phyloP scores from a whole-genome alignment of 2,888 invertebrate genomes.

The Suillia variegata region DNA sequence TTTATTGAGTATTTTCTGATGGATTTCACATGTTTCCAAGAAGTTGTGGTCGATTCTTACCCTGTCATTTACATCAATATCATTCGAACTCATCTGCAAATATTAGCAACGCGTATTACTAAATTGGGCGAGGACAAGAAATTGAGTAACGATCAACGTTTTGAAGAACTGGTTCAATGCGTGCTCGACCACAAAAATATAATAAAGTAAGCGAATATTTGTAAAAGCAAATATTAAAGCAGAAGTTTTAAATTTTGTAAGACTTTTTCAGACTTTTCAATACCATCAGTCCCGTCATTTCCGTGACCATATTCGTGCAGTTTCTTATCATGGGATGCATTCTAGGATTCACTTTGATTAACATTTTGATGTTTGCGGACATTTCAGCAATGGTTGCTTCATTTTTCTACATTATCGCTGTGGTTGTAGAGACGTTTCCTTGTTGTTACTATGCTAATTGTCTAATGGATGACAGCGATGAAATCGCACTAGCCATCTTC shows the following conservation, averaged over 20 bases:
- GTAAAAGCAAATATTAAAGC: too few species aligned
- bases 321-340: conserved; percentile 29
- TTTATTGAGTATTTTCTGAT: conserved; percentile 30
- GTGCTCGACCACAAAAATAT: conserved; percentile 23
- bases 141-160: conserved; percentile 3
- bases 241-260: not conserved
- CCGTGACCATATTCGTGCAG: conserved; percentile 32
- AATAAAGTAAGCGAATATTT: conserved; percentile 13
- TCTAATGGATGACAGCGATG: conserved; percentile 27
- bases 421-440: conserved; percentile 30
- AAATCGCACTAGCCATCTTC: conserved; percentile 28
- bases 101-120: conserved; percentile 26
- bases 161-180: conserved; percentile 18
- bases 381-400: conserved; percentile 27
- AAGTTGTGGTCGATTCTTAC: conserved; percentile 33
- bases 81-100: conserved; percentile 27
- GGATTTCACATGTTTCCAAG: conserved; percentile 28
- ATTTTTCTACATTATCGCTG: conserved; percentile 26
- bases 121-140: conserved; percentile 20
- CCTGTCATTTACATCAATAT: conserved; percentile 34
- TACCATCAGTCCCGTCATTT: conserved; percentile 33
- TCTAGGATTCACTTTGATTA: conserved; percentile 28
- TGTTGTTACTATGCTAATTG: conserved; percentile 32
- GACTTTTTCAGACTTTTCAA: conserved; percentile 28
- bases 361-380: conserved; percentile 28